Percentiles rank a stretch among this genome's conserved stretches.
Evolutionary conservation across 2,888 invertebrate species (phyloP).

Genomic region (Orthosia gracilis): DNA sequence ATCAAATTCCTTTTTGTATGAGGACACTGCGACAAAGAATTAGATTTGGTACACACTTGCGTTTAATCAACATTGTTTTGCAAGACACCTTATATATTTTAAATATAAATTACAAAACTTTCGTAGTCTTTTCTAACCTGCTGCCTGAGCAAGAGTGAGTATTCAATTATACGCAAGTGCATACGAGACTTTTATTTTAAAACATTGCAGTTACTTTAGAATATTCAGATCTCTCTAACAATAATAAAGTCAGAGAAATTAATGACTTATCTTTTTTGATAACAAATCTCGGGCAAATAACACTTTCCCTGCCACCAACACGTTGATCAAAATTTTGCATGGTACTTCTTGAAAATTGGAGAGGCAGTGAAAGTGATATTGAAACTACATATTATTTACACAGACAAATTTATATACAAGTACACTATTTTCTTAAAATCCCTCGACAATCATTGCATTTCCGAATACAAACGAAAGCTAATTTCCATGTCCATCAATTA

Average conservation of each 20-base stretch:
- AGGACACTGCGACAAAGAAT: constrained; percentile 53
- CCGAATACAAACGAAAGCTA: too few species aligned
- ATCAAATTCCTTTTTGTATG: constrained; percentile 26
- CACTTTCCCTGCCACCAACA: too few species aligned
- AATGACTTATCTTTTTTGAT: background rate
- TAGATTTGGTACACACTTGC: constrained; percentile 8
- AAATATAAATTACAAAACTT: background rate
- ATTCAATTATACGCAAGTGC: constrained; percentile 17
- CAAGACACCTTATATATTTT: background rate
- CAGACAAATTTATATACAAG: too few species aligned
- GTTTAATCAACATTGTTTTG: background rate
- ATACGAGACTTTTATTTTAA: background rate
- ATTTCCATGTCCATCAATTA: too few species aligned
- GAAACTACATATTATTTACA: too few species aligned
- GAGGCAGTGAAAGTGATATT: too few species aligned
- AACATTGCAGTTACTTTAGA: constrained; percentile 17
- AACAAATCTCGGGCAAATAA: background rate
- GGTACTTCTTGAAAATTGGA: too few species aligned
- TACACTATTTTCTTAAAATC: too few species aligned
- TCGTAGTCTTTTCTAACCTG: background rate
- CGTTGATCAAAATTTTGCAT: too few species aligned
- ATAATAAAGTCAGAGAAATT: background rate
- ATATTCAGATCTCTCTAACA: constrained; percentile 34
- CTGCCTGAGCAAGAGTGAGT: background rate
- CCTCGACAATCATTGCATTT: too few species aligned